A percentile compares a stretch with the other conserved stretches of the same genome.
These are phyloP conservation scores for Trialeurodes vaporariorum DNA, from an alignment of 1,140 invertebrate species.

Conservation along the genomic window DNA sequence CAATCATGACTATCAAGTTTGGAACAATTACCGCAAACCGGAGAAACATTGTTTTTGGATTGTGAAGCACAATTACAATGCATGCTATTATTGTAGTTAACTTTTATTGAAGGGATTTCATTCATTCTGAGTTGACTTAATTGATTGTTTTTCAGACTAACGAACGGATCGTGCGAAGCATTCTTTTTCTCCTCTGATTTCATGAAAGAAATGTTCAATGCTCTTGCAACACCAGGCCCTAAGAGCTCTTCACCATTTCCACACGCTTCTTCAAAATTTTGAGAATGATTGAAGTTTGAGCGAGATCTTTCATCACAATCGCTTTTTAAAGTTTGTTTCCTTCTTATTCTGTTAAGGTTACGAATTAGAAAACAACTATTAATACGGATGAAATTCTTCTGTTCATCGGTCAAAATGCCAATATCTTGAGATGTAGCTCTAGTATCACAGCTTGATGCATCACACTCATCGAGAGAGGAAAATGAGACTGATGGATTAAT, in stretches of 20 bases:
- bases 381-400: neutral
- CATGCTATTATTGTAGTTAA: neutral
- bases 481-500: too few relatives aligned
- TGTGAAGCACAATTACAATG: neutral
- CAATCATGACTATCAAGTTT: neutral
- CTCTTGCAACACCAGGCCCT: neutral
- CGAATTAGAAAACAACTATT: neutral
- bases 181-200: neutral
- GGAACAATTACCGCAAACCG: neutral
- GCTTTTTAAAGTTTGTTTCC: neutral
- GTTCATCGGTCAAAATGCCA: neutral
- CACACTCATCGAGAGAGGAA: too few relatives aligned
- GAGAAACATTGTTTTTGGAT: neutral
- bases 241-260: neutral
- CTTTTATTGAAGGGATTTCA: neutral
- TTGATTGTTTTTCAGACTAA: neutral
- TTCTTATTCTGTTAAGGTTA: neutral
- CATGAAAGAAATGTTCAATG: neutral
- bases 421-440: too few relatives aligned
- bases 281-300: neutral
- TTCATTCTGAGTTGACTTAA: too few relatives aligned
- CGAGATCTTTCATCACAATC: neutral
- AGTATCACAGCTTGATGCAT: too few relatives aligned
- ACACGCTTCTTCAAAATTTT: neutral
- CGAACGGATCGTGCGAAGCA: neutral